Percentiles rank a stretch among this genome's conserved stretches.
These are phyloP conservation scores for Sapayoa aenigma DNA, from an alignment of 2,113 vertebrate genomes.

Conservation along the genomic window DNA sequence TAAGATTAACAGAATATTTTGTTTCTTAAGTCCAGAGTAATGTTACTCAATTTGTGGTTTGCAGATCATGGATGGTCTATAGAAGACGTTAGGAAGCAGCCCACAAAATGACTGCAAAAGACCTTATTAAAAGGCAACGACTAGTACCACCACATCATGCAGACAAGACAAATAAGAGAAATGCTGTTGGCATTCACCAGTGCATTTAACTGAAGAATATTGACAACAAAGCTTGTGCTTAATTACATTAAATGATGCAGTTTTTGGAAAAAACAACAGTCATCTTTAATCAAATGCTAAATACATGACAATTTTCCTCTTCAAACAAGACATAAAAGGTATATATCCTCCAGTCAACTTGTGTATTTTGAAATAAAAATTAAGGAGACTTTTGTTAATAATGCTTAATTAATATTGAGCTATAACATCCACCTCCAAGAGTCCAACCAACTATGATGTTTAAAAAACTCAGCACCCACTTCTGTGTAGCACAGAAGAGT, in stretches of 20 bases:
- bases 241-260: background rate
- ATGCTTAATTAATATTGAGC: background rate
- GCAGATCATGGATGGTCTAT: background rate
- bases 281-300: background rate
- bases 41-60: slow-evolving; percentile 44
- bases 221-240: background rate
- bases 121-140: background rate
- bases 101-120: slow-evolving; percentile 2
- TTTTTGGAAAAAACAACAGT: background rate
- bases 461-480: background rate
- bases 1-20: background rate
- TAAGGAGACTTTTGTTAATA: background rate
- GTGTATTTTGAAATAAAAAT: background rate
- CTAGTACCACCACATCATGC: background rate
- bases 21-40: slow-evolving; percentile 14
- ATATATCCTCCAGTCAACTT: background rate
- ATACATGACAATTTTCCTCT: background rate
- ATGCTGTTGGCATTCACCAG: background rate
- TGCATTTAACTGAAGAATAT: background rate
- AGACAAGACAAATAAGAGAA: background rate
- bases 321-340: background rate
- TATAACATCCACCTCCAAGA: background rate
- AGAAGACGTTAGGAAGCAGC: background rate
- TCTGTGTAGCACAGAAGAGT: background rate
- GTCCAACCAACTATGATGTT: background rate